phyloP scores from a whole-genome alignment of 2,113 vertebrate species.

The Campylomormyrus numenius region DNA sequence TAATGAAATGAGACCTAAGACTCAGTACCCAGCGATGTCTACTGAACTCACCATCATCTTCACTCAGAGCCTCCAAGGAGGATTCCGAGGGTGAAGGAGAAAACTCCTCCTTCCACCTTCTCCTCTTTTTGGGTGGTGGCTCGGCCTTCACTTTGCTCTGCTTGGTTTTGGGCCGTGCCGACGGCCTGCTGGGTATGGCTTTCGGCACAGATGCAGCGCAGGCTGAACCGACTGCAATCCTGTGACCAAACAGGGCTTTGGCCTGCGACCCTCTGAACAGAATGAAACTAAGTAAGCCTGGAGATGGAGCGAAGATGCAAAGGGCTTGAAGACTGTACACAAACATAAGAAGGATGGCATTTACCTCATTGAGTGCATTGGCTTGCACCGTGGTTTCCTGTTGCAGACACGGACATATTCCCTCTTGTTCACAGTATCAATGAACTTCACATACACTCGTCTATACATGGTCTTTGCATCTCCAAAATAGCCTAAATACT shows the following conservation, averaged over 20 bases:
- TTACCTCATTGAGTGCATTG: conserved; percentile 85
- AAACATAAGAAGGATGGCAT: background rate
- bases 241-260: conserved; percentile 59
- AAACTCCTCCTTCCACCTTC: conserved; percentile 87
- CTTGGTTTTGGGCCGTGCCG: conserved; percentile 76
- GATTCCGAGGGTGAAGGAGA: conserved; percentile 75
- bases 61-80: conserved; percentile 74
- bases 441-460: conserved; percentile 91
- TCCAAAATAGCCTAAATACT: conserved; percentile 98
- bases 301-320: background rate
- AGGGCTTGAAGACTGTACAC: background rate
- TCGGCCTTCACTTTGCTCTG: conserved; percentile 81
- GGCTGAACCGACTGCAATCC: conserved; percentile 19
- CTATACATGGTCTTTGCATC: conserved; percentile 94
- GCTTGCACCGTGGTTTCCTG: conserved; percentile 84
- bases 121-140: conserved; percentile 94
- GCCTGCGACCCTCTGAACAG: conserved; percentile 55
- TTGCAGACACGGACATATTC: conserved; percentile 94
- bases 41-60: conserved; percentile 66
- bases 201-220: conserved; percentile 52
- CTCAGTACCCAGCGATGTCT: background rate
- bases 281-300: background rate
- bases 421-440: conserved; percentile 96
- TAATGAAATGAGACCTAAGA: background rate
- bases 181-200: conserved; percentile 63